These are phyloP conservation scores for Pteropus alecto DNA, from an alignment of 2,113 vertebrate species.

Conservation along the genomic window DNA sequence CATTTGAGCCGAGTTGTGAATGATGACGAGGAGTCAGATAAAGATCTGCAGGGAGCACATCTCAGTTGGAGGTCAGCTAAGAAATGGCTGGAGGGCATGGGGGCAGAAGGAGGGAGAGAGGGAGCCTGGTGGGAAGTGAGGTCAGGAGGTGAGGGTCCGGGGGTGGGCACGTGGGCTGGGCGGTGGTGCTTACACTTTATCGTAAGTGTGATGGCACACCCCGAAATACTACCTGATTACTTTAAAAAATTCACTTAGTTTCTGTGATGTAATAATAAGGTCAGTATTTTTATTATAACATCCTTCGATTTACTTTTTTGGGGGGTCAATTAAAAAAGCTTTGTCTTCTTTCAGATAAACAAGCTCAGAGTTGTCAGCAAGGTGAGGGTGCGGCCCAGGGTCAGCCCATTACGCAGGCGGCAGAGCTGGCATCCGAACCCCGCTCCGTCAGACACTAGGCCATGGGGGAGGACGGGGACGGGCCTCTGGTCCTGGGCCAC, in stretches of 20 bases:
- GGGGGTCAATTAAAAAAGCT: not conserved
- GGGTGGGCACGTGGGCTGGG: rapidly evolving
- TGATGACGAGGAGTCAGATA: not conserved
- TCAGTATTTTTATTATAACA: not conserved
- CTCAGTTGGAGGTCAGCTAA: not conserved
- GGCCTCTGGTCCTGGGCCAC: not conserved
- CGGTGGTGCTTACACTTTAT: not conserved
- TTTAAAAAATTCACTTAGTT: not conserved
- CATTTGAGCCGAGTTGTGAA: not conserved
- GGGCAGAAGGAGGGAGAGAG: not conserved
- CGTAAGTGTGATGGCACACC: not conserved
- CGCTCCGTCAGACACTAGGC: not conserved
- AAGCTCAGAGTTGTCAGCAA: not conserved
- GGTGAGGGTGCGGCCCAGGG: too few species aligned
- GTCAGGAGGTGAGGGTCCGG: not conserved
- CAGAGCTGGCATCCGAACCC: not conserved
- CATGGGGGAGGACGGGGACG: rapidly evolving
- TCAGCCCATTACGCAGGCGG: not conserved
- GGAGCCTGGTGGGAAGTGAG: not conserved
- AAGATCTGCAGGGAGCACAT: not conserved
- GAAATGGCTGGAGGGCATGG: not conserved
- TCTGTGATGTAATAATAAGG: not conserved
- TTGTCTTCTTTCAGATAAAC: not conserved
- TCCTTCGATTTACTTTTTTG: too few species aligned
- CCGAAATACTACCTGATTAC: not conserved